phyloP scores from a whole-genome alignment of 2,888 invertebrate genomes.

The Pterostichus madidus region DNA sequence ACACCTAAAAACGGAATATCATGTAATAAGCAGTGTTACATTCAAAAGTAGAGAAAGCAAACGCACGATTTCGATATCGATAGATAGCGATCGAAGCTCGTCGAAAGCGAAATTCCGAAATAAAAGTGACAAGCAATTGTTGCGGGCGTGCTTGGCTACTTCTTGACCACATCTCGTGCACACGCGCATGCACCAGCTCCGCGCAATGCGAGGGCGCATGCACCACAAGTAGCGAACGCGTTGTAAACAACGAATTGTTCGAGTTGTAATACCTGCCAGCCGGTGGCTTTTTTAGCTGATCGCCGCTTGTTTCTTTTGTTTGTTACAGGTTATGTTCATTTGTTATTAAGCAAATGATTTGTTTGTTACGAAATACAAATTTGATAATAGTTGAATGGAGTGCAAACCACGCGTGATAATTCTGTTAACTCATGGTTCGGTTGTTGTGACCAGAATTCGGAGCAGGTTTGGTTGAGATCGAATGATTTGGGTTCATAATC shows the following conservation, averaged over 20 bases:
- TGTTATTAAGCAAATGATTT: conserved; percentile 48
- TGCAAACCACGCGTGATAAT: conserved; percentile 35
- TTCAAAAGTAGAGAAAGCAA: conserved; percentile 56
- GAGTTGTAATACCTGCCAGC: conserved; percentile 41
- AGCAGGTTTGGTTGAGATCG: conserved; percentile 16
- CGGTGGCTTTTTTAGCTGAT: conserved; percentile 37
- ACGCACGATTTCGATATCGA: conserved; percentile 58
- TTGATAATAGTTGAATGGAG: conserved; percentile 40
- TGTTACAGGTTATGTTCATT: conserved; percentile 49
- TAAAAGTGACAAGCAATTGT: conserved; percentile 66
- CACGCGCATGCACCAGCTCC: neutral
- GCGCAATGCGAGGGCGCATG: neutral
- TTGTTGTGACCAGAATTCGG: conserved; percentile 21
- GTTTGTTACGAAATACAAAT: conserved; percentile 46
- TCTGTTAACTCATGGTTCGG: conserved; percentile 42
- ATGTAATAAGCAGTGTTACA: conserved; percentile 6
- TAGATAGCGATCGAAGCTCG: conserved; percentile 46
- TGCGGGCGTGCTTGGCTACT: conserved; percentile 59
- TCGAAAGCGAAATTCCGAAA: conserved; percentile 61
- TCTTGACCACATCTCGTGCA: conserved; percentile 29
- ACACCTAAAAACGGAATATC: conserved; percentile 2
- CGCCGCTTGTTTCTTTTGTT: conserved; percentile 45
- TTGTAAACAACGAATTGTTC: conserved; percentile 42
- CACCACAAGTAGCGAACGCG: conserved; percentile 19
- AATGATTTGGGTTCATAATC: conserved; percentile 1